Evolutionary conservation across 2,888 invertebrate species (phyloP).

Genomic region (Morpho deidamia): DNA sequence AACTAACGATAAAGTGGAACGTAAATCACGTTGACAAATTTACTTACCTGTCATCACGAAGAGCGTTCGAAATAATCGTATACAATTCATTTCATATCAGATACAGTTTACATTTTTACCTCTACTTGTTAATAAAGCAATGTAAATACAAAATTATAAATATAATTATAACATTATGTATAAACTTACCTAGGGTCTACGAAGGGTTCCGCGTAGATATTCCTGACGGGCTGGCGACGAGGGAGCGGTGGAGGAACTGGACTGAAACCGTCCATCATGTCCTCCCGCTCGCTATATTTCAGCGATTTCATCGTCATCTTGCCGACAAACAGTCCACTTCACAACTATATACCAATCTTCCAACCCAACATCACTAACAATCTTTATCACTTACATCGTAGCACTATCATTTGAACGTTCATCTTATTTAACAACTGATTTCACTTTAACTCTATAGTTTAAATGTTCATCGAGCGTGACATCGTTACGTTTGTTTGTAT

Average conservation of each 20-base stretch:
- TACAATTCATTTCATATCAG: neutral
- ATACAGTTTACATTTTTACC: neutral
- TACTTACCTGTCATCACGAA: neutral
- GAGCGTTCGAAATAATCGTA: too few relatives aligned
- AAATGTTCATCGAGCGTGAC: constrained; percentile 33
- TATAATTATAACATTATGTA: neutral
- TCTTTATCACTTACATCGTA: constrained; percentile 63
- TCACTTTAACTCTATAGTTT: constrained; percentile 33
- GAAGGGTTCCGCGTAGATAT: constrained; percentile 83
- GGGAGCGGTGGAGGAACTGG: constrained; percentile 81
- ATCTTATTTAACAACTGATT: constrained; percentile 32
- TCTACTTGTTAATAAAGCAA: neutral
- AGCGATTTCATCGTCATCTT: constrained; percentile 82
- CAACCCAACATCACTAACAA: constrained; percentile 56
- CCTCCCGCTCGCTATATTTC: constrained; percentile 75
- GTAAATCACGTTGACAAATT: neutral
- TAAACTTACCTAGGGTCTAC: constrained; percentile 77
- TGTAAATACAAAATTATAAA: neutral
- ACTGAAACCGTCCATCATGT: constrained; percentile 76
- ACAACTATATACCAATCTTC: constrained; percentile 48
- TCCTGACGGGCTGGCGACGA: constrained; percentile 79
- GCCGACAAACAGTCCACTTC: constrained; percentile 54
- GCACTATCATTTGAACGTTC: constrained; percentile 42
- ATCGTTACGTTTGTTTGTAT: constrained; percentile 22
- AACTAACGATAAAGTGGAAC: neutral